Evolutionary conservation across 2,797 vertebrate species (phyloP), one percentile per base, ranked within the genome.

Genomic region (Melanitta fusca): DNA sequence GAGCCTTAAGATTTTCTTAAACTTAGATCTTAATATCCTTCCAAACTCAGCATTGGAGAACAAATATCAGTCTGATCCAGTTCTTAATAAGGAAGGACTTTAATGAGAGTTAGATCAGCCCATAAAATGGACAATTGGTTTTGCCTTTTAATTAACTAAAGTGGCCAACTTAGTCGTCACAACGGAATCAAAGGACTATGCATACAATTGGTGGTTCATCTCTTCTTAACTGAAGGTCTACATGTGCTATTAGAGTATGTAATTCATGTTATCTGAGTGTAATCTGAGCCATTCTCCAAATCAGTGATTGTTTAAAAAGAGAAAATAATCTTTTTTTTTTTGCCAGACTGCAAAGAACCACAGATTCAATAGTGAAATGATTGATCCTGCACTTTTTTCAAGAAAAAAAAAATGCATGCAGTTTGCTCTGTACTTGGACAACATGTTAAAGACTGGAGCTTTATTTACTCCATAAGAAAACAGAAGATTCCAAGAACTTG

Each of bases 81-180:
- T 79, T 85, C 54, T 84, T 27, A 80, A 9, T 60, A 65, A 80
- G 32, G 54, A 89, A 83, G 16, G 39, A 83, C 62, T 89, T 89
- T 68, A 89, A 75, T 69, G 90, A 86, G 62, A 89, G 84, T 75
- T 69, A 70, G 39, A 79, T 91, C 34, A 66, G 70, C 18, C 61
- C 34, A 32, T 65, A 89, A 92, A 89, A 89, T 64, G 71, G 88
- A 27, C 79, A 75, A 88, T 78, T 85, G 88, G 49, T 81, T 32
- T 80, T 69, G 45, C 66, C 73, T 94, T 93, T 95, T 94, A 94
- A 95, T 93, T 95, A 95, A 90, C 66, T 72, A 14, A 80, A 84
- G 32, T 62, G 58, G 62, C 73, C 85, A 79, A 84, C 28, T 84
- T 97, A 84, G 80, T 95, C 73, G 88, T 90, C 4, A 10, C 54